Percentiles rank a stretch among this genome's conserved stretches.
phyloP scores from a whole-genome alignment of 2,888 invertebrate genomes.

The Herminia tarsipennalis region DNA sequence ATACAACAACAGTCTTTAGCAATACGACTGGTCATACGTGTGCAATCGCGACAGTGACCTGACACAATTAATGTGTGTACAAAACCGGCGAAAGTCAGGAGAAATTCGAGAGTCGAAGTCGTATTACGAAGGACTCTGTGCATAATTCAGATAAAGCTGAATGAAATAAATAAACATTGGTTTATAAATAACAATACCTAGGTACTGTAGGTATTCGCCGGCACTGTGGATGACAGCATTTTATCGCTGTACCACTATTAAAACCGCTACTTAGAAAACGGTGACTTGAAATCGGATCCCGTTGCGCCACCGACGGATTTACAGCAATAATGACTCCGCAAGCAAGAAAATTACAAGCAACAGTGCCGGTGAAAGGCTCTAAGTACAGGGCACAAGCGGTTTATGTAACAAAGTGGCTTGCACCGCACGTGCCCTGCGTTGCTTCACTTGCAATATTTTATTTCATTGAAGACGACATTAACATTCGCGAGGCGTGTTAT shows the following conservation, averaged over 20 bases:
- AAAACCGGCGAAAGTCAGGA: conserved; percentile 62
- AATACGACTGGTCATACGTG: conserved; percentile 50
- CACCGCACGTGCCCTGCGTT: conserved; percentile 54
- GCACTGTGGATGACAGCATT: conserved; percentile 25
- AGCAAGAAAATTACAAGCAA: conserved; percentile 67
- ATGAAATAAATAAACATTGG: conserved; percentile 16
- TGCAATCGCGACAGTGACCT: conserved; percentile 49
- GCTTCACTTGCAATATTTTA: conserved; percentile 45
- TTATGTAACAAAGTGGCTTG: conserved; percentile 65
- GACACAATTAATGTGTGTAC: conserved; percentile 56
- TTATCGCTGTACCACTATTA: conserved; percentile 29
- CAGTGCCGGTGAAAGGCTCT: conserved; percentile 69
- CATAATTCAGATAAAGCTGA: conserved; percentile 32
- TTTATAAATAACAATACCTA: conserved; percentile 20
- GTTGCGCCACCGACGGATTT: conserved; percentile 54
- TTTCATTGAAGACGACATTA: conserved; percentile 42
- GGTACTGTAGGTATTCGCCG: conserved; percentile 11
- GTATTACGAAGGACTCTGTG: conserved; percentile 33
- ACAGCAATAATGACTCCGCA: conserved; percentile 59
- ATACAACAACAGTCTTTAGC: conserved; percentile 45
- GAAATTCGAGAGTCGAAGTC: conserved; percentile 60
- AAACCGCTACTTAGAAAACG: conserved; percentile 39
- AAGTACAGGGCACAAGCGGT: conserved; percentile 52
- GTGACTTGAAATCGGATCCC: conserved; percentile 48
- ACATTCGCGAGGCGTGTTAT: conserved; percentile 46